phyloP scores from a whole-genome alignment of 2,888 invertebrate species.

The Trichogramma dendrolimi region DNA sequence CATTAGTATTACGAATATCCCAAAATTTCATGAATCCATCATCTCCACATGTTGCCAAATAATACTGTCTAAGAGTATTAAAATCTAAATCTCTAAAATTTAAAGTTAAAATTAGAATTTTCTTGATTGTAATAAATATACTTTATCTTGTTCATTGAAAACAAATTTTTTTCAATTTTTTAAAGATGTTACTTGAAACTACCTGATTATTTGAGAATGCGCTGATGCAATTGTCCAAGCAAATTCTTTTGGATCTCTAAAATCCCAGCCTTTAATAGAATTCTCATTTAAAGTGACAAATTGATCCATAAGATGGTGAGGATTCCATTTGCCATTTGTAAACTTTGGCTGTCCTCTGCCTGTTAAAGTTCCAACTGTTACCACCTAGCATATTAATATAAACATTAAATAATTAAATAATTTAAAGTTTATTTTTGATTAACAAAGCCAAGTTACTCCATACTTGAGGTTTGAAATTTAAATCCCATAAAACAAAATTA shows the following conservation, averaged over 20 bases:
- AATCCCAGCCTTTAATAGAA: slow-evolving; percentile 82
- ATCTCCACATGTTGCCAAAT: slow-evolving; percentile 90
- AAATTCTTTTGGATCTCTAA: slow-evolving; percentile 69
- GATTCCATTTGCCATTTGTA: slow-evolving; percentile 89
- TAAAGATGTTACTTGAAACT: slow-evolving; percentile 12
- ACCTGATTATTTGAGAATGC: slow-evolving; percentile 77
- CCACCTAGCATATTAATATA: slow-evolving; percentile 33
- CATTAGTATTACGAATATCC: slow-evolving; percentile 81
- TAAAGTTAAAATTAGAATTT: slow-evolving; percentile 1
- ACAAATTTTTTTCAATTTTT: slow-evolving; percentile 8
- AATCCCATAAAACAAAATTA: slow-evolving; percentile 73
- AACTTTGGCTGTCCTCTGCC: slow-evolving; percentile 74
- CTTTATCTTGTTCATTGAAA: slow-evolving; percentile 6
- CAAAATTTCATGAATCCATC: slow-evolving; percentile 93
- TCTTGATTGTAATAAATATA: slow-evolving; percentile 6
- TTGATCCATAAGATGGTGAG: slow-evolving; percentile 82
- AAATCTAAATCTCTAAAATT: slow-evolving; percentile 79
- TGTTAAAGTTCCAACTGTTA: slow-evolving; percentile 53
- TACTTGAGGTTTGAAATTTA: slow-evolving; percentile 55
- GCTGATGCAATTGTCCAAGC: slow-evolving; percentile 83
- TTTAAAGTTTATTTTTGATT: neutral
- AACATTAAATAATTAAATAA: slow-evolving; percentile 6
- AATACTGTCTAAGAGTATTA: slow-evolving; percentile 96
- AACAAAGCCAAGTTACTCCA: neutral
- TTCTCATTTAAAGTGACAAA: slow-evolving; percentile 84